phyloP scores from a whole-genome alignment of 2,888 invertebrate genomes.

The Willowsia nigromaculata region DNA sequence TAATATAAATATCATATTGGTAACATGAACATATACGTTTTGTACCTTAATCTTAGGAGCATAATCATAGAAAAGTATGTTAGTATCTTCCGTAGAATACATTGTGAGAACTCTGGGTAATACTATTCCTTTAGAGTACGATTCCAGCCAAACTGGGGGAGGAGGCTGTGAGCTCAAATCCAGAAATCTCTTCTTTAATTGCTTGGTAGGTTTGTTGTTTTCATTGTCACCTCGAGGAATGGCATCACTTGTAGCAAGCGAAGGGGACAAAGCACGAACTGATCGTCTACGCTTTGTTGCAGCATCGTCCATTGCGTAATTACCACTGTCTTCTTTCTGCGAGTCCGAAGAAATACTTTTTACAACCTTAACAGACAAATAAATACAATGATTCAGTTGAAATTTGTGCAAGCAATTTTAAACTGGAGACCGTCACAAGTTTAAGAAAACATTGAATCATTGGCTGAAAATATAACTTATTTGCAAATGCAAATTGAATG shows the following conservation, averaged over 20 bases:
- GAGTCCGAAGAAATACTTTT: too few relatives aligned
- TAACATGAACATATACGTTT: background rate
- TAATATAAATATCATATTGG: background rate
- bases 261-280: background rate
- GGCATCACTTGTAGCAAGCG: background rate
- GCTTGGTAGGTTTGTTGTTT: too few relatives aligned
- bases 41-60: slow-evolving; percentile 48
- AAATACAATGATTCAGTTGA: too few relatives aligned
- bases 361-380: too few relatives aligned
- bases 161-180: slow-evolving; percentile 47
- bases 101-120: slow-evolving; percentile 31
- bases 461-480: too few relatives aligned
- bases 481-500: too few relatives aligned
- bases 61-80: slow-evolving; percentile 67
- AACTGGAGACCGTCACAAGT: too few relatives aligned
- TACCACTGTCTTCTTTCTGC: background rate
- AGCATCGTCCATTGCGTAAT: background rate
- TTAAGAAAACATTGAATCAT: too few relatives aligned
- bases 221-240: too few relatives aligned
- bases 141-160: slow-evolving; percentile 50
- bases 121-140: slow-evolving; percentile 27
- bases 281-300: background rate
- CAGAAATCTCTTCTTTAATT: slow-evolving; percentile 46
- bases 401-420: too few relatives aligned
- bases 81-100: slow-evolving; percentile 36